phyloP scores from a whole-genome alignment of 2,797 vertebrate species.

The Podarcis siculus region DNA sequence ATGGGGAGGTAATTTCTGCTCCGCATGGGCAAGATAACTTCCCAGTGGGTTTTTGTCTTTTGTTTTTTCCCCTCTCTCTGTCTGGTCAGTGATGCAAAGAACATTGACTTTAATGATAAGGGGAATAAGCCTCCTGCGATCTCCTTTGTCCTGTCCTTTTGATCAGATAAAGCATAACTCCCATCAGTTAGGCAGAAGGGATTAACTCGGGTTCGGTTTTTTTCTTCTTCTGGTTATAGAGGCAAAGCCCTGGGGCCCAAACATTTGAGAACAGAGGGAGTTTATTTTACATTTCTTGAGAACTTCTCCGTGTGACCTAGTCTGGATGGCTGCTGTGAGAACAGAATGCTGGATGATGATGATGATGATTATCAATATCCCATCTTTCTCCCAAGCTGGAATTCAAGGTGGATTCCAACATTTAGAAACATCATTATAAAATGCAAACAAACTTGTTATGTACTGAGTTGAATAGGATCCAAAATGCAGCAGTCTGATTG shows the following conservation, averaged over 20 bases:
- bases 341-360: no score
- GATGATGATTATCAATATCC: no score
- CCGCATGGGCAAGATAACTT: slow-evolving; percentile 44
- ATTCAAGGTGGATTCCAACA: no score
- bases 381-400: no score
- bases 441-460: no score
- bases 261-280: slow-evolving; percentile 60
- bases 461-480: no score
- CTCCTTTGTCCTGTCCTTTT: slow-evolving; percentile 66
- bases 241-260: slow-evolving; percentile 67
- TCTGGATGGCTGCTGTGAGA: no score
- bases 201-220: slow-evolving; percentile 65
- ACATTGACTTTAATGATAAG: slow-evolving; percentile 72
- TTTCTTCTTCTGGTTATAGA: slow-evolving; percentile 60
- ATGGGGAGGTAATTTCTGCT: slow-evolving; percentile 60
- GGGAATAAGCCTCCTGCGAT: slow-evolving; percentile 69
- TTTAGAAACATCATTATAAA: no score
- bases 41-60: slow-evolving; percentile 31
- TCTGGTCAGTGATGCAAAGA: slow-evolving; percentile 47
- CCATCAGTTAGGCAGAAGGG: slow-evolving; percentile 67
- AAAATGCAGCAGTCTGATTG: no score
- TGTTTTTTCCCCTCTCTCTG: slow-evolving; percentile 2
- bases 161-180: slow-evolving; percentile 72
- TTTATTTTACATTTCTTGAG: slow-evolving; percentile 61
- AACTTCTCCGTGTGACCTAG: slow-evolving; percentile 45